These are phyloP conservation scores for Lepisosteus osseus DNA, from an alignment of 2,113 vertebrate genomes.

Conservation along the genomic window DNA sequence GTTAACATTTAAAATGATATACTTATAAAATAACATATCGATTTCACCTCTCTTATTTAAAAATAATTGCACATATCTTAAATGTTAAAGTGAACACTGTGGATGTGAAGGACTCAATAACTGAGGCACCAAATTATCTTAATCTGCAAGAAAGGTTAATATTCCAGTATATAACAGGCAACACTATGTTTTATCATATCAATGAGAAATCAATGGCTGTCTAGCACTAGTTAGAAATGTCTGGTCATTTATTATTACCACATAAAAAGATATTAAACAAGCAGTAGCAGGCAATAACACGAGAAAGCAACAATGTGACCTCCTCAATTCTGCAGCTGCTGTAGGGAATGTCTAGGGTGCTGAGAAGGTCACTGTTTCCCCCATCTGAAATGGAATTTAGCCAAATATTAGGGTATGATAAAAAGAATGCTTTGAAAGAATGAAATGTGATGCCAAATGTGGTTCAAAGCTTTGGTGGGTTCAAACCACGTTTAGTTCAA, in stretches of 20 bases:
- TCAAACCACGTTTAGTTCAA: no score
- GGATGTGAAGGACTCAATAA: no score
- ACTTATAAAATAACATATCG: no score
- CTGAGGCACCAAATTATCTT: background rate
- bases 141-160: constrained; percentile 1
- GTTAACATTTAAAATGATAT: no score
- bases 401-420: background rate
- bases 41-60: no score
- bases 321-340: constrained; percentile 31
- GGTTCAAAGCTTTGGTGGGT: no score
- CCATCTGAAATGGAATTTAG: constrained; percentile 24
- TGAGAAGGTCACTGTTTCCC: constrained; percentile 9
- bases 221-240: constrained; percentile 47
- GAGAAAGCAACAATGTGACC: constrained; percentile 26
- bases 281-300: constrained; percentile 5
- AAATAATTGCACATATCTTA: no score
- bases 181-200: constrained; percentile 24
- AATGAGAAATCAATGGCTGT: constrained; percentile 23
- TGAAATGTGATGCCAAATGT: constrained; percentile 7
- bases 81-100: no score
- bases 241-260: constrained; percentile 24
- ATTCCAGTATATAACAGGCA: no score
- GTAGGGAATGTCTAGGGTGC: constrained; percentile 10
- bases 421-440: constrained; percentile 12
- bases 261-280: constrained; percentile 14